Base-by-base conservation (phyloP, 1,140 invertebrate genomes). In the Argopecten irradians region DNA sequence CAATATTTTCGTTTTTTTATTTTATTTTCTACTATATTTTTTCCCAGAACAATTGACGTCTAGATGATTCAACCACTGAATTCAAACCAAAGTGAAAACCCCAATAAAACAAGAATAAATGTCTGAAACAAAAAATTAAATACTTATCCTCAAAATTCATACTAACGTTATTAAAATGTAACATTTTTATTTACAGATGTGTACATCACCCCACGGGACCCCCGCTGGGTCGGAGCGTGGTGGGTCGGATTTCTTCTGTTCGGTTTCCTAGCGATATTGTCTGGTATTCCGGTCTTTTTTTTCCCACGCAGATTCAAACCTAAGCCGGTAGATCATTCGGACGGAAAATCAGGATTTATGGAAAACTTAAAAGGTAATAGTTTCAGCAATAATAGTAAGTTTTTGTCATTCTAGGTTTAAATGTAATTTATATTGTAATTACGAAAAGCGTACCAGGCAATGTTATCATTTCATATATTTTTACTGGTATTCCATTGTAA, bases 161-260 rank as follows among this genome's bases (percentile, higher is more conserved):
- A 84, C 33, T 19, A 84, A 1, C n/a, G 19, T 9, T 19, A 19
- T 32, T 84, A n/a, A n/a, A n/a, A n/a, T n/a, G n/a, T n/a, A n/a
- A n/a, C n/a, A n/a, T 82, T 34, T 55, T 32, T 84, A 28, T 88
- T 90, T 90, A 16, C 88, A 93, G 93, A 91, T 28, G 91, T 91
- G 2, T 41, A 46, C 9, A 92, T 93, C 33, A 86, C 85, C 13
- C 90, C 91, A 0, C 83, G 85, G 0, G 92, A 95, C 85, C 92
- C 92, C 32, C 90, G 92, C 85, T 98, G 98, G 97, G 97, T 99
- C 22, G 98, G 98, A 34, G 98, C 98, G 96, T 99, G 98, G 98
- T 99, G 98, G 98, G 97, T 98, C 35, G 98, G 98, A 16, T 99
- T 98, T 93, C 94, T 98, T 11, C 96, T 98, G 0, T 97, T 98